Evolutionary conservation across 2,888 invertebrate species (phyloP), one percentile per base, ranked within the genome.

Genomic region (Balanococcus diminutus): DNA sequence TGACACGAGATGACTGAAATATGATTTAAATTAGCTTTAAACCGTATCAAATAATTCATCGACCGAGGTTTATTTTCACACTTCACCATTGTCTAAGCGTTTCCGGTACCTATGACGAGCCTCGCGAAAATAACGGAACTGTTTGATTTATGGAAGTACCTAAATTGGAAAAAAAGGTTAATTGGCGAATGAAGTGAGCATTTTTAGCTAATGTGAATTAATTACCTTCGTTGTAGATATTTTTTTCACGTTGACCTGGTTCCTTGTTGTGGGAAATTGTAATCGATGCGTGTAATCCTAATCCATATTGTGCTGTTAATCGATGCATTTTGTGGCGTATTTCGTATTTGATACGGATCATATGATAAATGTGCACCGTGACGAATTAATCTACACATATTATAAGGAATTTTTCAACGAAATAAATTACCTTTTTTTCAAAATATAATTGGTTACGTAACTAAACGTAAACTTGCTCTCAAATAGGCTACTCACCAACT

Each of bases 211-310:
- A 67, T 67, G 11, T 11, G 61, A 3, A 51, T 28, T 56, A 67
- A 67, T 67, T 67, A 67, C 61, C 36, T 42, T 51, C 11, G 9
- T 14, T 25, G 2, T 28, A 28, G 14, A 8, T 0, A 25, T 28
- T 67, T 28, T 25, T 67, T 67, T 67, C 61, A 67, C 28, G 61
- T 25, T 67, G 61, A 67, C 61, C 61, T 67, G 61, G 61, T 67
- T 67, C 61, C 61, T 67, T 28, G 16, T n/a, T 19, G 19, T n/a
- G 16, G 2, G 56, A 56, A 8, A 19, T 56, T 56, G 5, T 56
- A 19, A 56, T 2, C 56, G 56, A 22, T 56, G 56, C 19, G 19
- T 56, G n/a, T 19, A 56, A 56, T 56, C 19, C 19, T 67, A n/a
- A n/a, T n/a, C n/a, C n/a, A n/a, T n/a, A n/a, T 6, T 28, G 28